Evolutionary conservation across 2,888 invertebrate genomes (phyloP).

Genomic region (Phania funesta): DNA sequence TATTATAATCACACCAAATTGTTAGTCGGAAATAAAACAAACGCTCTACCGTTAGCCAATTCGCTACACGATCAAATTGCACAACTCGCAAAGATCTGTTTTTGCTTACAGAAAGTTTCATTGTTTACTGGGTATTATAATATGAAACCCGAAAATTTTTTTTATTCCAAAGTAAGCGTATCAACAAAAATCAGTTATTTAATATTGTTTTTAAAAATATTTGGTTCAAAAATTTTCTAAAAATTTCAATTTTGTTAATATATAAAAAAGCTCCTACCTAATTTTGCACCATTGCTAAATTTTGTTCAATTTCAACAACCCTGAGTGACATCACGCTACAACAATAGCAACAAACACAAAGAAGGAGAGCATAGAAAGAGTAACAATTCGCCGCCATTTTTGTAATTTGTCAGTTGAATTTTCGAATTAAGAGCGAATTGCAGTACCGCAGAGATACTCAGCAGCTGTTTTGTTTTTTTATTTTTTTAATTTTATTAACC

Average conservation of each 20-base stretch:
- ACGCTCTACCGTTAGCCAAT: too few relatives aligned
- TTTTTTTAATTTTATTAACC: constrained; percentile 52
- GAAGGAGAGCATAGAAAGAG: constrained; percentile 34
- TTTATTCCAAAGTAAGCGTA: constrained; percentile 10
- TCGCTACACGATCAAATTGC: too few relatives aligned
- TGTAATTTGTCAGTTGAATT: constrained; percentile 68
- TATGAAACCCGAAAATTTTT: not conserved
- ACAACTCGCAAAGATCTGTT: too few relatives aligned
- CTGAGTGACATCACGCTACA: constrained; percentile 49
- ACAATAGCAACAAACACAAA: constrained; percentile 23
- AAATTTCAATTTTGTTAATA: not conserved
- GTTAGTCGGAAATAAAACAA: too few relatives aligned
- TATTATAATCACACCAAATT: too few relatives aligned
- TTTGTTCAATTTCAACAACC: constrained; percentile 40
- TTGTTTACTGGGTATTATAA: not conserved
- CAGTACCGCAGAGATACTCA: constrained; percentile 60
- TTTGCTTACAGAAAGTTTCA: not conserved
- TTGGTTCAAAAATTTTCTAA: not conserved
- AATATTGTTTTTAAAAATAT: not conserved
- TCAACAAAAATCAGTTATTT: not conserved
- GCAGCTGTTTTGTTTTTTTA: constrained; percentile 66
- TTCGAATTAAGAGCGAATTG: constrained; percentile 69
- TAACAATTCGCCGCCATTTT: constrained; percentile 61
- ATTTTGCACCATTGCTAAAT: constrained; percentile 50
- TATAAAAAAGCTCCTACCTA: constrained; percentile 1